Conservation (phyloP, 2,797 vertebrate species). For the Morelia viridis region DNA sequence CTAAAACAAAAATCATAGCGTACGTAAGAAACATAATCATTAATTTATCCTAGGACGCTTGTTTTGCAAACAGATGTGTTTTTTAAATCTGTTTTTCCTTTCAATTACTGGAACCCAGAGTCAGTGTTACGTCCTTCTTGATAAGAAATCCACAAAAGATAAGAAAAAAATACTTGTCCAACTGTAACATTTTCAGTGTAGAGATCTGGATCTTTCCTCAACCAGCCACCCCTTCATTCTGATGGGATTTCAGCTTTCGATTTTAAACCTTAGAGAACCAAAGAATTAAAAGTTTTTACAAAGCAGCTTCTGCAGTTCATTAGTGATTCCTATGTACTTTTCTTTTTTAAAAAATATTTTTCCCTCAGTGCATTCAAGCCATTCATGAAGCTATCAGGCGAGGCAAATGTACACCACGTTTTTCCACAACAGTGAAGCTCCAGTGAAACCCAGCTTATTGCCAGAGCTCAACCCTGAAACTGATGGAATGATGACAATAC, state of each 20-base stretch:
- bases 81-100: not conserved
- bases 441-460: not conserved
- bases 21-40: not conserved
- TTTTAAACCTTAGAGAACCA: slow-evolving; percentile 52
- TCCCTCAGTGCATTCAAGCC: not conserved
- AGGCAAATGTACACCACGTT: not conserved
- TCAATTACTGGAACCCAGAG: not conserved
- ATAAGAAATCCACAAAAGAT: not conserved
- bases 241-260: slow-evolving; percentile 47
- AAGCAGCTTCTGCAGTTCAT: slow-evolving; percentile 43
- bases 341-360: not conserved
- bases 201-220: fast-evolving
- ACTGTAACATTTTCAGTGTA: not conserved
- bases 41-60: not conserved
- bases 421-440: not conserved
- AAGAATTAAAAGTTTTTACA: slow-evolving; percentile 32
- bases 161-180: not conserved
- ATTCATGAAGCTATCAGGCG: not conserved
- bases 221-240: not conserved
- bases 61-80: not conserved
- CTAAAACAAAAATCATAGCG: not conserved
- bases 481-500: not conserved
- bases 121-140: not conserved
- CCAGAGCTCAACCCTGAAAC: not conserved
- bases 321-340: slow-evolving; percentile 17